Percentiles rank a stretch among this genome's conserved stretches.
Evolutionary conservation across 2,888 invertebrate genomes (phyloP).

Genomic region (Phyto melanocephala): DNA sequence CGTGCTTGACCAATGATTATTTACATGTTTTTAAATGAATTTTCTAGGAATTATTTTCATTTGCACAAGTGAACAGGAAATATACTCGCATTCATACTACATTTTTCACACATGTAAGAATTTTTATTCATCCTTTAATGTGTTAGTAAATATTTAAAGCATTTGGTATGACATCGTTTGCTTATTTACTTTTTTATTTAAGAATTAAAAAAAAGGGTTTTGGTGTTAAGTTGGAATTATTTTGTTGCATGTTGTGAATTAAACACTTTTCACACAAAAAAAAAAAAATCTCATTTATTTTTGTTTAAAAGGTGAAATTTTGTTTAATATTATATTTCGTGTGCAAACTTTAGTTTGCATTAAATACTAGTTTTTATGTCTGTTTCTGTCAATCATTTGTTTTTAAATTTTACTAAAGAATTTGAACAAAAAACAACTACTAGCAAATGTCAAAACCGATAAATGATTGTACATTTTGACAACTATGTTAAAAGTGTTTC

Average conservation of each 20-base stretch:
- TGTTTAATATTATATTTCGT: neutral
- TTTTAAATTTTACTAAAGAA: neutral
- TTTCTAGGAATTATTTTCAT: slow-evolving; percentile 6
- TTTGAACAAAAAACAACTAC: neutral
- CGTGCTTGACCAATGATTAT: slow-evolving; percentile 11
- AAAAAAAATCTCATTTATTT: too few relatives aligned
- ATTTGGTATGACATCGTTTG: neutral
- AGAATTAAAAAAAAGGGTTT: neutral
- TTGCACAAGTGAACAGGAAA: neutral
- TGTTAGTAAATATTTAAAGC: slow-evolving; percentile 6
- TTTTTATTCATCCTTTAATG: neutral
- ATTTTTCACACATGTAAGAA: too few relatives aligned
- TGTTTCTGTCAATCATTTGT: neutral
- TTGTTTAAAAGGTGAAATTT: too few relatives aligned
- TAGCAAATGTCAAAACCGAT: slow-evolving; percentile 20
- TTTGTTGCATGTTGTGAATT: too few relatives aligned
- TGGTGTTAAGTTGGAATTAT: neutral
- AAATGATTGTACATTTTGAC: neutral
- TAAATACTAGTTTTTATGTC: neutral
- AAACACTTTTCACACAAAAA: too few relatives aligned
- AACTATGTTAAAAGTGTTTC: neutral
- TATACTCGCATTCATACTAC: too few relatives aligned
- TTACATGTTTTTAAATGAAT: slow-evolving; percentile 9
- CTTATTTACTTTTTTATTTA: neutral
- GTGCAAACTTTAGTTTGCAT: neutral